A percentile compares a stretch with the other conserved stretches of the same genome.
These are phyloP conservation scores for Aeoliscus strigatus DNA, from an alignment of 2,797 vertebrate genomes.

Conservation along the genomic window DNA sequence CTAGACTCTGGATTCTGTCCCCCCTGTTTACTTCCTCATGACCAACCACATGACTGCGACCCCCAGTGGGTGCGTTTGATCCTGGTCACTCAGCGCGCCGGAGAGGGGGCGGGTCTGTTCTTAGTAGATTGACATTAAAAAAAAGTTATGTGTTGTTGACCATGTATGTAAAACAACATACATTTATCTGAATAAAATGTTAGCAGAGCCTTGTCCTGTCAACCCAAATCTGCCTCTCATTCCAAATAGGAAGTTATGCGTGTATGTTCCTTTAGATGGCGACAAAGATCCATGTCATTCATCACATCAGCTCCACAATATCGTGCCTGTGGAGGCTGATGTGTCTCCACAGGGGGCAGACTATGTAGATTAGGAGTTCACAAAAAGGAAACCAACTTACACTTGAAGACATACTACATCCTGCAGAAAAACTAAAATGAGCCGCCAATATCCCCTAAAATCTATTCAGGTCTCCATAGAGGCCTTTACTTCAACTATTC, in stretches of 20 bases:
- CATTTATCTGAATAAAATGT: neutral
- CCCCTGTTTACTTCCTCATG: slow-evolving; percentile 71
- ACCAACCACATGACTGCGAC: slow-evolving; percentile 62
- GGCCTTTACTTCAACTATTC: slow-evolving; percentile 1
- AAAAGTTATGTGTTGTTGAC: too few relatives aligned
- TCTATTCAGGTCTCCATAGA: neutral
- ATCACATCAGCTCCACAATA: neutral
- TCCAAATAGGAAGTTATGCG: too few relatives aligned
- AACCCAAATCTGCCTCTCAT: neutral
- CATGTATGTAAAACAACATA: neutral
- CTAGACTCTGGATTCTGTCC: slow-evolving; percentile 20
- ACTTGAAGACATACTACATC: slow-evolving; percentile 21
- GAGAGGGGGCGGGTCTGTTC: slow-evolving; percentile 7
- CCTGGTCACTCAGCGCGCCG: neutral
- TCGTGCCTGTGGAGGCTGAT: slow-evolving; percentile 8
- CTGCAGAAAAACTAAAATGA: too few relatives aligned
- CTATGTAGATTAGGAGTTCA: slow-evolving; percentile 13
- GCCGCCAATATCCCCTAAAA: slow-evolving; percentile 6
- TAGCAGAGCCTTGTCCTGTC: too few relatives aligned
- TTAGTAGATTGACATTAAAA: neutral
- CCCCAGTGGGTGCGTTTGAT: slow-evolving; percentile 44
- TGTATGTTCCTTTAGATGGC: slow-evolving; percentile 51
- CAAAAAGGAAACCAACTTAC: slow-evolving; percentile 34
- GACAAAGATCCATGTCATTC: slow-evolving; percentile 52
- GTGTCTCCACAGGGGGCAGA: slow-evolving; percentile 17